Evolutionary conservation across 1,140 invertebrate species (phyloP), one percentile per base, ranked within the genome.

Genomic region (Phthorimaea operculella): DNA sequence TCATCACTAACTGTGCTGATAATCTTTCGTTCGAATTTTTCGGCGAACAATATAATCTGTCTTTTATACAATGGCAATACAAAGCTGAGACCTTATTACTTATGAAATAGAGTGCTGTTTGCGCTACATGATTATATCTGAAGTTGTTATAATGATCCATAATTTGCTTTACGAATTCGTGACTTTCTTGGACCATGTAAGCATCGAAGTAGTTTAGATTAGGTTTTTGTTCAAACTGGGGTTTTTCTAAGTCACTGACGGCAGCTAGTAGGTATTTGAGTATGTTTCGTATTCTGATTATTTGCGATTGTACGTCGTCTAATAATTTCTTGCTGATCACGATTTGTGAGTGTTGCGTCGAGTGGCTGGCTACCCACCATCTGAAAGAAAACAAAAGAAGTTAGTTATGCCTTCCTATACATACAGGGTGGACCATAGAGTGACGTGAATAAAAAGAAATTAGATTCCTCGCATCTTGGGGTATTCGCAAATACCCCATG

Each of bases 301-400:
- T 75, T 78, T 90, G 90, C 39, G 92, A 89, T 21, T 90, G 88
- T 63, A 91, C 90, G 54, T 90, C 88, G 58, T 90, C 83, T 2
- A 98, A 72, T 14, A 94, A 84, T 56, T 88, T 89, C 33, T 89
- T 83, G 63, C 92, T 92, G 8, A 97, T 90, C 0, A 90, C 84
- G 6, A 96, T 89, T 68, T 92, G 90, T 44, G 88, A 86, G 70
- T 96, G 90, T 66, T 93, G 90, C 15, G 90, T 91, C 12, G 90
- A 91, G 82, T 97, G 94, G 59, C 90, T 91, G 17, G 94, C 94
- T 4, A 96, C 93, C 96, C 96, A 98, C 94, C 95, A 94, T 68
- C 92, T 91, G 62, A 52, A 72, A 75, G 64, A 59, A 60, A 66
- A 57, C 50, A 54, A 28, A 28, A 28, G 21, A 4, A 4, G 21